Conservation (phyloP, 1,140 invertebrate species). For the Gryon sp. region DNA sequence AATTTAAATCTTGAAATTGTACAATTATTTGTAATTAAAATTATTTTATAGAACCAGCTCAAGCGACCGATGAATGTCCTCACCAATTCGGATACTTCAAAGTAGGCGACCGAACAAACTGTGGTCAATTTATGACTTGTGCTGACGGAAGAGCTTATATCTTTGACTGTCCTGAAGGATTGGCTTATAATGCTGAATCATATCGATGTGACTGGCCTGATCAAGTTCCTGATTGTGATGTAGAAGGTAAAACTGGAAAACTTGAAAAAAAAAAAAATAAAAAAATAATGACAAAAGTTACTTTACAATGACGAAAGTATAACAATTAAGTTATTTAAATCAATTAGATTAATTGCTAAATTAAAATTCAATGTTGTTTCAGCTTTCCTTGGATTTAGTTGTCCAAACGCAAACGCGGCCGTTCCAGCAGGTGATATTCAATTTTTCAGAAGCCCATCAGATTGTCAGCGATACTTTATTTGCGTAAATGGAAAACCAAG, state of each 20-base stretch:
- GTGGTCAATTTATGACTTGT: conserved; percentile 92
- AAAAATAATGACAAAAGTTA: too few species aligned
- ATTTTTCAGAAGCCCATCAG: conserved; percentile 81
- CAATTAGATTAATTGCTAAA: too few species aligned
- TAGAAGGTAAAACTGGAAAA: too few species aligned
- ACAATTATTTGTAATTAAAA: too few species aligned
- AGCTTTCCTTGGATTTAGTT: conserved; percentile 85
- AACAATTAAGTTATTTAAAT: too few species aligned
- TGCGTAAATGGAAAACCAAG: conserved; percentile 88
- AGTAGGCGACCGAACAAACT: conserved; percentile 85
- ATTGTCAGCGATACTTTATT: conserved; percentile 90
- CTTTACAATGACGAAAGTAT: too few species aligned
- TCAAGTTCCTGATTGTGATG: conserved; percentile 87
- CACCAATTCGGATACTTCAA: conserved; percentile 92
- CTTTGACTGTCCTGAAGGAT: conserved; percentile 88
- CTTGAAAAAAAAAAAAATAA: too few species aligned
- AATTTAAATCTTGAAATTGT: too few species aligned
- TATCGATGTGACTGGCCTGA: conserved; percentile 94
- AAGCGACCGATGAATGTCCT: conserved; percentile 88
- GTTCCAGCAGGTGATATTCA: conserved; percentile 80
- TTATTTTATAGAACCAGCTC: conserved; percentile 79
- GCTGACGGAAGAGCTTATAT: conserved; percentile 85
- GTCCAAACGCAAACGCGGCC: conserved; percentile 79
- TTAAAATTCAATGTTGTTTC: conserved; percentile 28
- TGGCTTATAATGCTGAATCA: conserved; percentile 88